These are phyloP conservation scores for Neotoma lepida DNA, from an alignment of 2,113 vertebrate species.

Conservation along the genomic window DNA sequence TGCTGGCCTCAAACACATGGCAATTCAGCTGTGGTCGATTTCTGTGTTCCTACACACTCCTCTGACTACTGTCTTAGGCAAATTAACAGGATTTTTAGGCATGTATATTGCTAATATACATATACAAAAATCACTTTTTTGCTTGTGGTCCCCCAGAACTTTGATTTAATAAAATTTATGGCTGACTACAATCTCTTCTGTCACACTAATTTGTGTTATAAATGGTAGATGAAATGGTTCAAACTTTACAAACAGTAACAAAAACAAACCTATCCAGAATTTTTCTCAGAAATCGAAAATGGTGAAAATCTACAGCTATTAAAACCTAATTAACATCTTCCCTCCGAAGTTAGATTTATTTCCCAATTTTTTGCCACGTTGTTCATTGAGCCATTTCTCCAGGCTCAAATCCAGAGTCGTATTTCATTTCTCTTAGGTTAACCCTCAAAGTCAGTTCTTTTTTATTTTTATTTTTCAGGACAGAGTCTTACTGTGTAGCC, in stretches of 20 bases:
- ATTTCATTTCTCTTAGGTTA: not conserved
- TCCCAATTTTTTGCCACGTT: not conserved
- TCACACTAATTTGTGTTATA: conserved; percentile 23
- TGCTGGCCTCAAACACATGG: not conserved
- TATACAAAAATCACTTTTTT: conserved; percentile 47
- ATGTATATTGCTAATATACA: conserved; percentile 26
- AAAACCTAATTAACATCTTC: conserved; percentile 37
- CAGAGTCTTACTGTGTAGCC: not conserved
- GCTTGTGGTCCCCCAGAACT: conserved; percentile 1
- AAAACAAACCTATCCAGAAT: not conserved
- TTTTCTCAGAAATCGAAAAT: conserved; percentile 48
- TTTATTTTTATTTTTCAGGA: not conserved
- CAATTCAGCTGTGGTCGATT: not conserved
- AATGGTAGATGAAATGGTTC: not conserved
- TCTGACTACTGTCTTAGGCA: conserved; percentile 21
- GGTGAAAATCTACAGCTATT: conserved; percentile 36
- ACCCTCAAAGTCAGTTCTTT: conserved; percentile 1
- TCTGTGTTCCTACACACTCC: not conserved
- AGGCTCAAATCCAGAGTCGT: conserved; percentile 9
- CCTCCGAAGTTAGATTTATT: not conserved
- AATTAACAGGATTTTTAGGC: conserved; percentile 22
- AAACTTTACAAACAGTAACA: conserved; percentile 50
- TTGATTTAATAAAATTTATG: conserved; percentile 31
- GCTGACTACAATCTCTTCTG: conserved; percentile 6
- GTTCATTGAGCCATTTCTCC: conserved; percentile 13